These are phyloP conservation scores for Ochlodes sylvanus DNA, from an alignment of 2,888 invertebrate species.

Conservation along the genomic window DNA sequence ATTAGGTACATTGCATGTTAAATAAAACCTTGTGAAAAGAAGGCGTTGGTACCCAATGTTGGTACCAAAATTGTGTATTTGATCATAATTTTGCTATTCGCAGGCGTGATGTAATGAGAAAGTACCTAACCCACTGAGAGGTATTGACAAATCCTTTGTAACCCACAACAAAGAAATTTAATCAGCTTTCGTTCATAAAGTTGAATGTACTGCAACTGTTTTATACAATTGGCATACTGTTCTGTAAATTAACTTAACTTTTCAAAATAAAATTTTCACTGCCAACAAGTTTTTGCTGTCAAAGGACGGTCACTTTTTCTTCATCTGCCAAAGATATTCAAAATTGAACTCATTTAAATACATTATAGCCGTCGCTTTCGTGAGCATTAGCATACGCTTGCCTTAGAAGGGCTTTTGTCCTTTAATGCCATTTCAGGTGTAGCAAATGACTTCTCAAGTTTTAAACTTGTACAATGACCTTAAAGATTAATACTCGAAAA, in stretches of 20 bases:
- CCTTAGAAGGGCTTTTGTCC: conserved; percentile 10
- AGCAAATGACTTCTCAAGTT: neutral
- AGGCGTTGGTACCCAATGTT: too few species aligned
- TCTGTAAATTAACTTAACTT: too few species aligned
- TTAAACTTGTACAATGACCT: neutral
- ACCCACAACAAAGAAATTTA: neutral
- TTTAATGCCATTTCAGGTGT: neutral
- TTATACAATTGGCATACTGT: too few species aligned
- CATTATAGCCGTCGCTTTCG: too few species aligned
- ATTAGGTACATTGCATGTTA: too few species aligned
- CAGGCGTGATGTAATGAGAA: neutral
- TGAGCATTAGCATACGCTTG: neutral
- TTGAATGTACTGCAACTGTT: too few species aligned
- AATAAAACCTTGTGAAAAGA: too few species aligned
- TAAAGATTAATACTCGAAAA: neutral
- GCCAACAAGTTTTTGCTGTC: neutral
- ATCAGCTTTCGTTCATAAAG: too few species aligned
- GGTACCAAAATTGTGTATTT: too few species aligned
- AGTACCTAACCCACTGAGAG: neutral
- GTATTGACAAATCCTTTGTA: neutral
- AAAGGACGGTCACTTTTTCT: conserved; percentile 2
- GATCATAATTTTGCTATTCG: neutral
- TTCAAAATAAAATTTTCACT: neutral
- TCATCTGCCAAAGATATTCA: conserved; percentile 3
- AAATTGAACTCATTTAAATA: conserved; percentile 8